These are phyloP conservation scores for Pseudopleuronectes americanus DNA, from an alignment of 2,797 vertebrate genomes.

Conservation along the genomic window DNA sequence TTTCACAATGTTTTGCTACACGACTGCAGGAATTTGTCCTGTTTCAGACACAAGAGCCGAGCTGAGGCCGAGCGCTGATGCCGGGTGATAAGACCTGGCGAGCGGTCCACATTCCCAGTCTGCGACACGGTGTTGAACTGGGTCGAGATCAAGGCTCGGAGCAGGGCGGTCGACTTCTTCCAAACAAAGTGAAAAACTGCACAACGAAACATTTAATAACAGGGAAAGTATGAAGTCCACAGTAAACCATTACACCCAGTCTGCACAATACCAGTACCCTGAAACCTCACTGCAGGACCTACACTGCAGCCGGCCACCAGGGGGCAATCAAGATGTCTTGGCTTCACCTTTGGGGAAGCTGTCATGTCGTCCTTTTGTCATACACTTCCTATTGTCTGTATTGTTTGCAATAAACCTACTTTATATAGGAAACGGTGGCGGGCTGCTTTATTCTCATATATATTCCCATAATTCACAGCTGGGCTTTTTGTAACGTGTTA, in stretches of 20 bases:
- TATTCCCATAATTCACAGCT: no score
- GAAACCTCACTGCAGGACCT: neutral
- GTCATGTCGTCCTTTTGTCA: no score
- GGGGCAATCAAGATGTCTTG: no score
- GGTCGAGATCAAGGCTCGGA: neutral
- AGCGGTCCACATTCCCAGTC: neutral
- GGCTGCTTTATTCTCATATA: no score
- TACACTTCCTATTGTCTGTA: no score
- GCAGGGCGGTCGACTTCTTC: neutral
- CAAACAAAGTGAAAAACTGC: slow-evolving; percentile 4
- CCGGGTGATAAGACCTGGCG: slow-evolving; percentile 13
- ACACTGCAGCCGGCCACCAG: no score
- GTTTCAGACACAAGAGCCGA: slow-evolving; percentile 15
- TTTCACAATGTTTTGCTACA: slow-evolving; percentile 3
- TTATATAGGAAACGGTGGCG: no score
- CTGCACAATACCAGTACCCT: neutral
- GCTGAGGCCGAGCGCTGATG: slow-evolving; percentile 9
- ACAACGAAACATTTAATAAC: neutral
- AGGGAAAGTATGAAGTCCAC: neutral
- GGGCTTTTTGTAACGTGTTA: no score
- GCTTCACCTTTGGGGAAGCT: no score
- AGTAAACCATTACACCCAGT: no score
- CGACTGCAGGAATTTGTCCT: slow-evolving; percentile 14
- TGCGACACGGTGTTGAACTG: slow-evolving; percentile 6
- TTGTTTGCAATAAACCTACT: no score